phyloP scores from a whole-genome alignment of 2,888 invertebrate species.

The Apodemia hepburni region DNA sequence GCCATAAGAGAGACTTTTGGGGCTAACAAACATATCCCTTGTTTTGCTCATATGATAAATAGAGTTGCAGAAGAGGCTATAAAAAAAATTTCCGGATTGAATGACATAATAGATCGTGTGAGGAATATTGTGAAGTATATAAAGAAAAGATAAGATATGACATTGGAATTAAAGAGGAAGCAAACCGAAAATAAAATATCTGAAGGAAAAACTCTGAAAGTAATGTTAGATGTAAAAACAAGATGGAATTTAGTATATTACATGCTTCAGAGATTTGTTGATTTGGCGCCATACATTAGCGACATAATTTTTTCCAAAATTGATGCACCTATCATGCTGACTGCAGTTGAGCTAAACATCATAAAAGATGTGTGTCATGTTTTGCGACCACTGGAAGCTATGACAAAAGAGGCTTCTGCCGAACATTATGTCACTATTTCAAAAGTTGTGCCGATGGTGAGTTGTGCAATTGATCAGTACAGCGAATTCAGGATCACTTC shows the following conservation, averaged over 20 bases:
- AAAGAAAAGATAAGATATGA: no score
- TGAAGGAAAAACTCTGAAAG: neutral
- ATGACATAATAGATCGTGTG: no score
- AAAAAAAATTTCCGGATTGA: no score
- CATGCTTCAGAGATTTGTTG: neutral
- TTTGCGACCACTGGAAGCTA: neutral
- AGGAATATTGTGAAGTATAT: no score
- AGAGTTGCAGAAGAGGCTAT: no score
- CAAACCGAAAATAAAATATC: neutral
- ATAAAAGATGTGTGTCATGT: constrained; percentile 1
- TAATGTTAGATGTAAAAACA: neutral
- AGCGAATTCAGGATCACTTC: no score
- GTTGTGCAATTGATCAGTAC: neutral
- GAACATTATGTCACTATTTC: neutral
- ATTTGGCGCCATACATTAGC: neutral
- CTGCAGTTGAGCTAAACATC: neutral
- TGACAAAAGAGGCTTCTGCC: neutral
- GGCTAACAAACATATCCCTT: no score
- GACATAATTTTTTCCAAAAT: neutral
- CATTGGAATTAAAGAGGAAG: no score
- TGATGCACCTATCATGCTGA: neutral
- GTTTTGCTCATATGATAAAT: no score
- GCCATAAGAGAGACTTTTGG: no score
- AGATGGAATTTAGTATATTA: neutral
- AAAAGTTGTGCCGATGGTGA: neutral